Evolutionary conservation across 2,113 vertebrate species (phyloP).

Genomic region (Rhinogobius similis): DNA sequence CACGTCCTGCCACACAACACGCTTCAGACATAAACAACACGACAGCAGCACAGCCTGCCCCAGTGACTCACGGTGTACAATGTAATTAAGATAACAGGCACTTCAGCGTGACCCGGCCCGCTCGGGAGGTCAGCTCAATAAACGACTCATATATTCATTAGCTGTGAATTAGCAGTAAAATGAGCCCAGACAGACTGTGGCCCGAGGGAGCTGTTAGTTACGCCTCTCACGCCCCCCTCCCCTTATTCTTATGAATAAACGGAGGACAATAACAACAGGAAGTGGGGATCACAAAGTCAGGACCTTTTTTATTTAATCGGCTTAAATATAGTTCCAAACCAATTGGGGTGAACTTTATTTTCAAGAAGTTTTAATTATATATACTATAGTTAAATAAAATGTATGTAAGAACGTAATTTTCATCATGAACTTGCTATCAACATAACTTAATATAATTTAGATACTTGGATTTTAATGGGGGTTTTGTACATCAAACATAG

Average conservation of each 20-base stretch:
- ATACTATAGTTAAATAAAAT: no score
- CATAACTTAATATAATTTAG: no score
- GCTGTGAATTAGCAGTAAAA: slow-evolving; percentile 71
- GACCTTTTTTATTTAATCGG: not conserved
- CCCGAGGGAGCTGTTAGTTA: slow-evolving; percentile 76
- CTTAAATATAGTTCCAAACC: no score
- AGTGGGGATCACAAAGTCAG: not conserved
- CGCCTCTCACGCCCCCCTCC: slow-evolving; percentile 64
- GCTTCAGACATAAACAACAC: slow-evolving; percentile 27
- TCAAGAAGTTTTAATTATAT: no score
- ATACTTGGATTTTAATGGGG: not conserved
- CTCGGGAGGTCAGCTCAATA: slow-evolving; percentile 46
- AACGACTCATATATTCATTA: slow-evolving; percentile 62
- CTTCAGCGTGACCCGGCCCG: slow-evolving; percentile 44
- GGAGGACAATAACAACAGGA: slow-evolving; percentile 20
- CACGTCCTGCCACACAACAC: slow-evolving; percentile 81
- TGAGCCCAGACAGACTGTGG: slow-evolving; percentile 62
- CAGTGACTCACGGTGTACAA: slow-evolving; percentile 24
- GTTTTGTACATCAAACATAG: not conserved
- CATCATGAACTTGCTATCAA: no score
- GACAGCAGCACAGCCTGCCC: slow-evolving; percentile 5
- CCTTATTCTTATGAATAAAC: slow-evolving; percentile 1
- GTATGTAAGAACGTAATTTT: no score
- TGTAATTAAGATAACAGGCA: slow-evolving; percentile 43
- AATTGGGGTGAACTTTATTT: no score